These are phyloP conservation scores for Euspilapteryx auroguttella DNA, from an alignment of 2,888 invertebrate species.

Conservation along the genomic window DNA sequence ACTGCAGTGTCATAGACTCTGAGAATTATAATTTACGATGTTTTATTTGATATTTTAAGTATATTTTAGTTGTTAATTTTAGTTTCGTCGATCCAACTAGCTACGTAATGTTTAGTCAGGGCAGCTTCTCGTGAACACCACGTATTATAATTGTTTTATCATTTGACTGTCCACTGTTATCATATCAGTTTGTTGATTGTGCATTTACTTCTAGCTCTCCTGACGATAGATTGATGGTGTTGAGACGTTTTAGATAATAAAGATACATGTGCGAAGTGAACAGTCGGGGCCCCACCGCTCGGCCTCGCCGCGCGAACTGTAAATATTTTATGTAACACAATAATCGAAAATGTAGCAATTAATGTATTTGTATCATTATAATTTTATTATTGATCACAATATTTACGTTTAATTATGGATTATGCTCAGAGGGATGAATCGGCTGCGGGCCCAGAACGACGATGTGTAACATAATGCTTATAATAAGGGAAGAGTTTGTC, in stretches of 20 bases:
- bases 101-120: slow-evolving; percentile 36
- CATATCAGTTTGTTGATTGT: slow-evolving; percentile 23
- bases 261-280: slow-evolving; percentile 25
- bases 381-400: slow-evolving; percentile 59
- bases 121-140: no score
- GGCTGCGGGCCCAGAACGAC: neutral
- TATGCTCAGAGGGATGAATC: slow-evolving; percentile 19
- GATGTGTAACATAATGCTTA: no score
- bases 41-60: no score
- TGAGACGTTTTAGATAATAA: slow-evolving; percentile 51
- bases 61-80: no score
- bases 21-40: no score
- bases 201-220: slow-evolving; percentile 47
- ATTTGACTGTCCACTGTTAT: slow-evolving; percentile 38
- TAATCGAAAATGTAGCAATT: slow-evolving; percentile 55
- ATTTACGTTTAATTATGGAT: slow-evolving; percentile 42
- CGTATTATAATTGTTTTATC: slow-evolving; percentile 40
- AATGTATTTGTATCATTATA: slow-evolving; percentile 61
- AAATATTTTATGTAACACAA: slow-evolving; percentile 59
- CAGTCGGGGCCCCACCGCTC: slow-evolving; percentile 6
- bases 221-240: slow-evolving; percentile 30
- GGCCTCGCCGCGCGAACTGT: slow-evolving; percentile 34
- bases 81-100: slow-evolving; percentile 28
- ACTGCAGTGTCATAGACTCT: no score
- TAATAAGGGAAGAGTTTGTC: no score